Base-by-base conservation (phyloP, 2,888 invertebrate species). In the Ormyrus rosae region DNA sequence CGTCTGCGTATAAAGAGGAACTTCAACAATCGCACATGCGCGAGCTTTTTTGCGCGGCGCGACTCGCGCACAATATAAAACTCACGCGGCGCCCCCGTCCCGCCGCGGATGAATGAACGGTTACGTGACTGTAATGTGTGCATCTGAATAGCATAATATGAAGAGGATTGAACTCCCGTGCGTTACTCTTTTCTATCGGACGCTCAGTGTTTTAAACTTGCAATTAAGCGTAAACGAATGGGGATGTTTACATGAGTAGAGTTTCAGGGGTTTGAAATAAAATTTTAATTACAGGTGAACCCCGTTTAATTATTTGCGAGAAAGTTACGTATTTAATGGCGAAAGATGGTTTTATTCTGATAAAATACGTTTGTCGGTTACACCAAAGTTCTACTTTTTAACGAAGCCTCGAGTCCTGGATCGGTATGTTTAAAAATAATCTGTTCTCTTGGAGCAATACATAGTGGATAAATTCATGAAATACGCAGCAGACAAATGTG, bases 81-180 rank as follows among this genome's bases (percentile, higher is more conserved):
- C 58, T 81, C 53, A 19, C 56, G 48, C 45, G 60, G 13, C 63
- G 48, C n/a, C 55, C 19, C 56, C 56, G 48, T 51, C 10, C 50
- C 19, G 9, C 9, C 13, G 58, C n/a, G 73, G 46, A 74, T 64
- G 79, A 74, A 80, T 68, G 72, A 78, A 65, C 68, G 71, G 71
- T 56, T 80, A 67, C 70, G 75, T 67, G 80, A 67, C 80, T 50
- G 75, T 67, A 64, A 75, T 80, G 65, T 48, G 64, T 45, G 80
- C 64, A 65, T 68, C 67, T 67, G 56, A 61, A 71, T 46, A 13
- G 63, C 58, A 9, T 68, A 68, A 63, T 68, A 65, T 9, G 19
- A 56, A 63, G 55, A 45, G 50, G 58, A 78, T 68, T 65, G 64
- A 69, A 70, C 55, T 11, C 45, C n/a, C 13, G 53, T 56, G 48